Evolutionary conservation across 2,113 vertebrate genomes (phyloP), one percentile per base, ranked within the genome.

Genomic region (Vicugna pacos): DNA sequence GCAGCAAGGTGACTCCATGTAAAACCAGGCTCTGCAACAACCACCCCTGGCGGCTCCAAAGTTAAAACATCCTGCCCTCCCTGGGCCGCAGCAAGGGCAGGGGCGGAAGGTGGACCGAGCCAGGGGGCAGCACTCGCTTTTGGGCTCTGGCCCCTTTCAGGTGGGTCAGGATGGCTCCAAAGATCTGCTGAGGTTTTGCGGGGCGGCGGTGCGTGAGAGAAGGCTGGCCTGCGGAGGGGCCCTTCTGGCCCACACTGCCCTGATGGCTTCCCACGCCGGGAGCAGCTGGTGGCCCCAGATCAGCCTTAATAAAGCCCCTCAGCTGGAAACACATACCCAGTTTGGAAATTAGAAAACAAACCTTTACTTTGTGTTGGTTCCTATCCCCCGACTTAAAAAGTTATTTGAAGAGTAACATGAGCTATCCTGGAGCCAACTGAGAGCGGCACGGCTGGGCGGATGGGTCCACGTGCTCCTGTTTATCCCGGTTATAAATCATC

Each of bases 101-200:
- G n/a, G 62, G 46, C 0, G 6, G 14, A 8, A 11, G 3, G 7
- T 0, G 87, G 11, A 2, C 14, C 32, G 1, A 15, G 35, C 11
- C 8, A 0, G 38, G 35, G 0, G 0, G 8, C 1, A 0, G 5
- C 17, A 0, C 4, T 22, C 46, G 32, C 76, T 30, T 46, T 7
- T 9, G 0, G 15, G 8, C 16, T 12, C 17, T 4, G 38, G 48
- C 30, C 75, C 11, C 1, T n/a, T n/a, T 15, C 22, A 73, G 17
- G 4, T 1, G 3, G 6, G 38, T 50, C 6, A 15, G 13, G 5
- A 4, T 0, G 3, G 20, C 48, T 26, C 28, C 1, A 17, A 10
- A 62, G 58, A 26, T 5, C 14, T 28, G 7, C 20, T 0, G 20
- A 24, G n/a, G n/a, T 24, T 62, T 1, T 10, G 11, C 48, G 69